A percentile compares a stretch with the other conserved stretches of the same genome.
Conservation (phyloP, 2,888 invertebrate species). For the Platerodrilus igneus region DNA sequence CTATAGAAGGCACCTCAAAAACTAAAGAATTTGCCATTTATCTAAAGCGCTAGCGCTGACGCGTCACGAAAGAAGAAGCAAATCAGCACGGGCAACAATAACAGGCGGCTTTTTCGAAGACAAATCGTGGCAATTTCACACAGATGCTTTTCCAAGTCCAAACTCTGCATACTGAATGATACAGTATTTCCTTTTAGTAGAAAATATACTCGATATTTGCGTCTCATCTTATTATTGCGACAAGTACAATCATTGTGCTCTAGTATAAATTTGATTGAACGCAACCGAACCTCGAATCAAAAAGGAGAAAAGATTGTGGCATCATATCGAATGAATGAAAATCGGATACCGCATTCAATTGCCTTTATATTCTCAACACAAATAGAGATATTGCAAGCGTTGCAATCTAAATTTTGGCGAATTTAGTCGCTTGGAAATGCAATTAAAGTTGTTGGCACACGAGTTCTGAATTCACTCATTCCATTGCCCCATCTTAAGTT, state of each 20-base stretch:
- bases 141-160: conserved; percentile 18
- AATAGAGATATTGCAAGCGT: too few relatives aligned
- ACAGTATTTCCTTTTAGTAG: conserved; percentile 16
- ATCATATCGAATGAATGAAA: neutral
- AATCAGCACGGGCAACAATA: conserved; percentile 22
- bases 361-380: conserved; percentile 18
- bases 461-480: too few relatives aligned
- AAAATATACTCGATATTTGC: conserved; percentile 11
- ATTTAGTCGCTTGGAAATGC: too few relatives aligned
- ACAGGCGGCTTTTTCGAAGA: conserved; percentile 16
- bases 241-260: neutral
- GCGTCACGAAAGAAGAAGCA: conserved; percentile 18
- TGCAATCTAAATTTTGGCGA: too few relatives aligned
- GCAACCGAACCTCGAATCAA: conserved; percentile 2
- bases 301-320: neutral
- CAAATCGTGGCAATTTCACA: conserved; percentile 25
- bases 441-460: too few relatives aligned
- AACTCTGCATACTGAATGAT: conserved; percentile 22
- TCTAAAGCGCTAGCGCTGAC: conserved; percentile 20
- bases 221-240: conserved; percentile 14
- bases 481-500: too few relatives aligned
- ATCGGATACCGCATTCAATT: neutral
- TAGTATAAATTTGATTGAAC: neutral
- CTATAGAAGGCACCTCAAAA: too few relatives aligned
- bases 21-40: too few relatives aligned